Evolutionary conservation across 2,113 vertebrate species (phyloP).

Genomic region (Epinephelus lanceolatus): DNA sequence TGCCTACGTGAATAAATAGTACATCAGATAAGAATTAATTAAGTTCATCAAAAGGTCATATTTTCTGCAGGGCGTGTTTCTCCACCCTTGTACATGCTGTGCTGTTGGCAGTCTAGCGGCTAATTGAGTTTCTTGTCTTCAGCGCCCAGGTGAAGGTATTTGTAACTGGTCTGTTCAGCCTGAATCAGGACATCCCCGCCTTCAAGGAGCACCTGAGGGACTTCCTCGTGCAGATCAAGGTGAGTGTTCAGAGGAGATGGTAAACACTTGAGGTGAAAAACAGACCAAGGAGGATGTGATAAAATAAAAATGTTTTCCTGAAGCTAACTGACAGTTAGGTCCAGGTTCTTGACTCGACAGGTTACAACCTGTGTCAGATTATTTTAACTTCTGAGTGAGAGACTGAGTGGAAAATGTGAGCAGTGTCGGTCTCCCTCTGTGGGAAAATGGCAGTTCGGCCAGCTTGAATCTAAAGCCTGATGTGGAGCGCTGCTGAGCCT

Average conservation of each 20-base stretch:
- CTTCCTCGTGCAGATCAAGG: conserved; percentile 97
- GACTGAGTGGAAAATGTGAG: background rate
- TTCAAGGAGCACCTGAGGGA: conserved; percentile 97
- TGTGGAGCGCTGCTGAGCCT: background rate
- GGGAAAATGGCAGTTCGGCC: background rate
- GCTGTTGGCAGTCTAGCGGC: background rate
- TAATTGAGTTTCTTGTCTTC: conserved; percentile 44
- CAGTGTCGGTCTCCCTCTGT: background rate
- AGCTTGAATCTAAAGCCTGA: background rate
- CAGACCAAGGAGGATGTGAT: background rate
- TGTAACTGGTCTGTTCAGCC: conserved; percentile 96
- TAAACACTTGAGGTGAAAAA: background rate
- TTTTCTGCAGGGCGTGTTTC: too few relatives aligned
- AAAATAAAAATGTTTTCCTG: background rate
- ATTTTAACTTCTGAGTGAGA: background rate
- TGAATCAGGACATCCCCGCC: conserved; percentile 97
- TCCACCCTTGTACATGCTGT: background rate
- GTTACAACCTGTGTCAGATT: background rate
- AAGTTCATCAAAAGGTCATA: too few relatives aligned
- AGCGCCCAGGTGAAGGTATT: conserved; percentile 98
- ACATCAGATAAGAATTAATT: too few relatives aligned
- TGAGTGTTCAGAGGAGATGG: conserved; percentile 61
- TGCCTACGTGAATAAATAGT: too few relatives aligned
- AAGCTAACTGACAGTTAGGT: background rate
- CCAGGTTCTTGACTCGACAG: too few relatives aligned